These are phyloP conservation scores for Dendronephthya gigantea DNA, from an alignment of 64 coral and sea anemone genomes.

Conservation along the genomic window DNA sequence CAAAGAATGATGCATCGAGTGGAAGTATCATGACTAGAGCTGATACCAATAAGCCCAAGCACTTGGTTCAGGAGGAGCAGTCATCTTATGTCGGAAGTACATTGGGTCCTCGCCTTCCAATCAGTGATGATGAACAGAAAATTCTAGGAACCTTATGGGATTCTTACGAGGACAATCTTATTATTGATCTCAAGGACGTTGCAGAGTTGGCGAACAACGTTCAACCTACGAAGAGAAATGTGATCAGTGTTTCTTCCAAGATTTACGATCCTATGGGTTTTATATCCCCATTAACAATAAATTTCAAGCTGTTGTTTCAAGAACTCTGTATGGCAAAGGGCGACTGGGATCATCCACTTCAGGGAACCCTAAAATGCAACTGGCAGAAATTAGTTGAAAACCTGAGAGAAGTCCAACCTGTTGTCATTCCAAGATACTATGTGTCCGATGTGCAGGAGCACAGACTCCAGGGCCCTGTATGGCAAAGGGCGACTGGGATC, in stretches of 20 bases:
- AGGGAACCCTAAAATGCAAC: background rate
- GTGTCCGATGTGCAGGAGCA: background rate
- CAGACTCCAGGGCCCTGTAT: background rate
- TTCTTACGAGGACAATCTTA: background rate
- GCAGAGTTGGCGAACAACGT: background rate
- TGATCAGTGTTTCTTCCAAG: slow-evolving; percentile 31
- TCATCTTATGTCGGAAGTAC: background rate
- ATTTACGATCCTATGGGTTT: slow-evolving; percentile 23
- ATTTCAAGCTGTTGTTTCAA: slow-evolving; percentile 15
- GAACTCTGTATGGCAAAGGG: slow-evolving; percentile 1
- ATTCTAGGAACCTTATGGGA: background rate
- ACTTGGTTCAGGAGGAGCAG: background rate
- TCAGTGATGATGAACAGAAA: background rate
- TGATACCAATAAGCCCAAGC: background rate
- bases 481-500: slow-evolving; percentile 14
- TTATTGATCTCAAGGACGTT: background rate
- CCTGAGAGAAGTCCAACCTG: background rate
- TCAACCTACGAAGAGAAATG: slow-evolving; percentile 20
- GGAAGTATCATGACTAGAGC: no score
- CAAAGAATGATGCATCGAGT: background rate
- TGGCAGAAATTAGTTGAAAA: background rate
- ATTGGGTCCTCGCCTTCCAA: background rate
- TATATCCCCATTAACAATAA: background rate
- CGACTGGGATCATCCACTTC: slow-evolving; percentile 22
- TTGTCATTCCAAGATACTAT: slow-evolving; percentile 7